Evolutionary conservation across 2,888 invertebrate genomes (phyloP), one percentile per base, ranked within the genome.

Genomic region (Saturnia pavonia): DNA sequence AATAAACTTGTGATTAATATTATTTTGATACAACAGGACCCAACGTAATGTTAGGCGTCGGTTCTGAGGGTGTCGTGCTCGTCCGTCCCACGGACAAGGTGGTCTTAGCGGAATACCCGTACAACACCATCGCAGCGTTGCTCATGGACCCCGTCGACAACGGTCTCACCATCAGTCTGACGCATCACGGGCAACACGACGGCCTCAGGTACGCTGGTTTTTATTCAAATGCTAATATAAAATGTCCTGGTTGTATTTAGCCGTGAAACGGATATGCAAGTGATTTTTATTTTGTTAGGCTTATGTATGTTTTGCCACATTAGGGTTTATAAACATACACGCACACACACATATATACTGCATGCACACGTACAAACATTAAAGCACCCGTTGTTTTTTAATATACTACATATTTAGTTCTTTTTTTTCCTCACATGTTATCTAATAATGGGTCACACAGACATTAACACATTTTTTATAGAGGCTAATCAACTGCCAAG

Each of bases 51-150:
- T 94, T 99, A 43, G 99, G 99, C 25, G 96, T 99, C 70, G 98
- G 98, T 81, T 96, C 97, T 75, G 98, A 98, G 78, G 99, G 99
- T 73, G 95, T 99, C 68, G 97, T 98, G 89, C 94, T 99, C 77
- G 97, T 99, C 71, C 97, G 98, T 79, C 97, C 98, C 0, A 97
- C 98, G 75, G 98, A 99, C 87, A 99, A 99, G 89, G 97, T 97
- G 76, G 97, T 99, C 1, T 92, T 99, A 34, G 97, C 97, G 70
- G 98, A 99, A 83, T 98, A 98, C 85, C 96, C 97, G 72, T 99
- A 98, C 88, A 95, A 95, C 74, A 98, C 98, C 85, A 97, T 99
- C 68, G 99, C 99, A 82, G 97, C 98, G 16, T 96, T 99, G 72
- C 96, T 97, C 88, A 94, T 99, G 78, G 98, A 99, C 87, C 98